These are phyloP conservation scores for Dallia pectoralis DNA, from an alignment of 2,797 vertebrate genomes.

Conservation along the genomic window DNA sequence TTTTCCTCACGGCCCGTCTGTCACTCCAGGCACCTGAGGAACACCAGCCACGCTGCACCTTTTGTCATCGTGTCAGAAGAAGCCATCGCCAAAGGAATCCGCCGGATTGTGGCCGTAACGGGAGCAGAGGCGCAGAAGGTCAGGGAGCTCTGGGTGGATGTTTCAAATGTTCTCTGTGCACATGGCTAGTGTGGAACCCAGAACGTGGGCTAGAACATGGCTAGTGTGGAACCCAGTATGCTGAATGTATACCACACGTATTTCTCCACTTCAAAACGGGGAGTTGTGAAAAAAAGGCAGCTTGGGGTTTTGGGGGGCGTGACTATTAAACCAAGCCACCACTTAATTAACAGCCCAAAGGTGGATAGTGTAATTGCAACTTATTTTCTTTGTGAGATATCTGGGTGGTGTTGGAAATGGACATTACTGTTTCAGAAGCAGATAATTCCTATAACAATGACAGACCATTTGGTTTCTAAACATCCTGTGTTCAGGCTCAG, in stretches of 20 bases:
- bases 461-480: background rate
- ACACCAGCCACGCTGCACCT: slow-evolving; percentile 84
- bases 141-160: slow-evolving; percentile 25
- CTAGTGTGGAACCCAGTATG: too few species aligned
- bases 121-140: slow-evolving; percentile 95
- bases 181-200: too few species aligned
- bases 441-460: background rate
- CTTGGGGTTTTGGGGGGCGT: too few species aligned
- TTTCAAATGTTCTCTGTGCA: too few species aligned
- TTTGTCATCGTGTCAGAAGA: slow-evolving; percentile 96
- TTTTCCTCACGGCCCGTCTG: slow-evolving; percentile 31
- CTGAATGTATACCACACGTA: too few species aligned
- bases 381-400: background rate
- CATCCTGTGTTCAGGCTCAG: slow-evolving; percentile 77
- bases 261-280: too few species aligned
- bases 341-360: too few species aligned
- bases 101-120: slow-evolving; percentile 94
- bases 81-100: slow-evolving; percentile 97
- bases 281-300: too few species aligned
- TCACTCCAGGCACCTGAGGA: slow-evolving; percentile 85
- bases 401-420: background rate
- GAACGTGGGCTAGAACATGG: too few species aligned
- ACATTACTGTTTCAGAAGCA: background rate
- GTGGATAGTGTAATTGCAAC: background rate
- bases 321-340: too few species aligned